Evolutionary conservation across 2,888 invertebrate species (phyloP).

Genomic region (Agonopterix heracliana): DNA sequence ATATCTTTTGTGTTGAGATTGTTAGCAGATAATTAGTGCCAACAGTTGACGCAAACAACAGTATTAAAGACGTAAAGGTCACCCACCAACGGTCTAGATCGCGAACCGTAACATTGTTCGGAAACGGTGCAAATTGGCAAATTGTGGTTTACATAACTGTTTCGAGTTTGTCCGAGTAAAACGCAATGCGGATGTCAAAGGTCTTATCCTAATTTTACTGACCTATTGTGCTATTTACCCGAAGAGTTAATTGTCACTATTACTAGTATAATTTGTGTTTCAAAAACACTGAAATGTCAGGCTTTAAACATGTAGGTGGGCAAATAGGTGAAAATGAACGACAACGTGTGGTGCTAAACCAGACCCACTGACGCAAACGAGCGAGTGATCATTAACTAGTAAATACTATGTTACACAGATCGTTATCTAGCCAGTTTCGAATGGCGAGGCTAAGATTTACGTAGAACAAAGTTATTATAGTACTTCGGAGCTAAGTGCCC

Average conservation of each 20-base stretch:
- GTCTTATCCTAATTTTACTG: slow-evolving; percentile 2
- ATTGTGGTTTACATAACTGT: slow-evolving; percentile 38
- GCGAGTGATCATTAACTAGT: not conserved
- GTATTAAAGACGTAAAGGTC: slow-evolving; percentile 25
- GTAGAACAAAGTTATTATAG: not conserved
- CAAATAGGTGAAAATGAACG: not conserved
- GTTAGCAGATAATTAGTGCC: not conserved
- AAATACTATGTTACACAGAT: not conserved
- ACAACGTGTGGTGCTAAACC: not conserved
- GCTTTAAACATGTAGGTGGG: not conserved
- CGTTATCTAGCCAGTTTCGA: not conserved
- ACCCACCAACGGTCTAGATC: slow-evolving; percentile 27
- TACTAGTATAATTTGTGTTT: not conserved
- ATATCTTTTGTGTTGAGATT: not conserved
- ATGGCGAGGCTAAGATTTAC: not conserved
- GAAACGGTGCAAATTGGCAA: slow-evolving; percentile 35
- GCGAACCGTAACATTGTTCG: slow-evolving; percentile 24
- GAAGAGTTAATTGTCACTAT: not conserved
- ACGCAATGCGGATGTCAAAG: slow-evolving; percentile 9
- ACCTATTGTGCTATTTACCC: not conserved
- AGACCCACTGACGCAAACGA: not conserved
- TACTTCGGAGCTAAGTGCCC: not conserved
- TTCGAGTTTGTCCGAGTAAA: slow-evolving; percentile 14
- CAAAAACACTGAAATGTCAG: not conserved
- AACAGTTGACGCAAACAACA: not conserved